A percentile compares a stretch with the other conserved stretches of the same genome.
Evolutionary conservation across 2,797 vertebrate genomes (phyloP).

Genomic region (Microcaecilia unicolor): DNA sequence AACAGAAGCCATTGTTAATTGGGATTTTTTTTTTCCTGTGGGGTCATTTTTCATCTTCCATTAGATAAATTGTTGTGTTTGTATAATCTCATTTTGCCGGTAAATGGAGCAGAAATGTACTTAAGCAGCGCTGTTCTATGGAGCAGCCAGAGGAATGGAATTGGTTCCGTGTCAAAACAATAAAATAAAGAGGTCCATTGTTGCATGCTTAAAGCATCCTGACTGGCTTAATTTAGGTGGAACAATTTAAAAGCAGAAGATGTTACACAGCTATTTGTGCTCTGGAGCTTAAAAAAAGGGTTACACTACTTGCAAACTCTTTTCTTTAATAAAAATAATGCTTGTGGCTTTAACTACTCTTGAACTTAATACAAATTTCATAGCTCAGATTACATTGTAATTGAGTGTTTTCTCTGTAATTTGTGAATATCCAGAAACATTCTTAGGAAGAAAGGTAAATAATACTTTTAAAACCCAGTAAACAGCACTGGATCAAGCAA

Average conservation of each 20-base stretch:
- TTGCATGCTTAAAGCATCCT: neutral
- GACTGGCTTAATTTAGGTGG: neutral
- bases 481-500: constrained; percentile 1
- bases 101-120: neutral
- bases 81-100: neutral
- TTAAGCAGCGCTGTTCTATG: neutral
- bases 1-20: too few species aligned
- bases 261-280: neutral
- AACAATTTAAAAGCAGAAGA: neutral
- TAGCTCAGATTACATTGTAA: constrained; percentile 31
- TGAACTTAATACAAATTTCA: constrained; percentile 30
- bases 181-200: neutral
- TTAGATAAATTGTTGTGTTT: constrained; percentile 9
- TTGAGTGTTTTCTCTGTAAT: constrained; percentile 25
- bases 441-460: constrained; percentile 31
- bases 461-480: constrained; percentile 20
- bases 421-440: constrained; percentile 29
- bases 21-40: neutral
- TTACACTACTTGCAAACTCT: neutral
- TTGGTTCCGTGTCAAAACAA: constrained; percentile 8
- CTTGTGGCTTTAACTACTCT: constrained; percentile 27
- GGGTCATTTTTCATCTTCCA: neutral
- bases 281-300: neutral
- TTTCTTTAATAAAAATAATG: constrained; percentile 19
- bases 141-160: constrained; percentile 18